A percentile compares a stretch with the other conserved stretches of the same genome.
Conservation (phyloP, 2,797 vertebrate genomes). For the Echiichthys vipera region DNA sequence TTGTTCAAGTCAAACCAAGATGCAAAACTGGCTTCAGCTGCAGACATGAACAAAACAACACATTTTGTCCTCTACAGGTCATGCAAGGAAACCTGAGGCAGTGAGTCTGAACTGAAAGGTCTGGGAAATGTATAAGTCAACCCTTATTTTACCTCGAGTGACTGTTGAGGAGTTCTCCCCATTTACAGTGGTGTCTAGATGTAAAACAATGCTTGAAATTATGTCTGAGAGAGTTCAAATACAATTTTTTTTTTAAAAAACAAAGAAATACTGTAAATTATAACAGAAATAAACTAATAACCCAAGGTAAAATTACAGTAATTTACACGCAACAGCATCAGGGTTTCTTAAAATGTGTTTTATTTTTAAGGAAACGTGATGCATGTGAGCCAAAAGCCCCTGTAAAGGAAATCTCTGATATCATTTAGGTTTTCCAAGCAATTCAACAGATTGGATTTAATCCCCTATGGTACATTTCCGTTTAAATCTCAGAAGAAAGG, state of each 20-base stretch:
- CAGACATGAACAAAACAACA: constrained; percentile 10
- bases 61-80: constrained; percentile 1
- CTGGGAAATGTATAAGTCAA: not conserved
- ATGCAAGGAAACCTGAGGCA: not conserved
- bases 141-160: too few relatives aligned
- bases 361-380: not conserved
- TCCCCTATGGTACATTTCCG: not conserved
- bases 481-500: constrained; percentile 31
- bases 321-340: not conserved
- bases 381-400: not conserved
- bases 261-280: too few relatives aligned
- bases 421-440: constrained; percentile 2
- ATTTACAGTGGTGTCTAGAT: too few relatives aligned
- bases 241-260: too few relatives aligned
- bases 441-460: not conserved
- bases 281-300: too few relatives aligned
- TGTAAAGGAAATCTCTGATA: not conserved
- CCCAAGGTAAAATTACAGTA: too few relatives aligned
- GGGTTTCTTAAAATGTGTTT: not conserved
- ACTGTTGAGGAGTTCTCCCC: too few relatives aligned
- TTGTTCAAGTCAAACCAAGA: constrained; percentile 71
- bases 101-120: not conserved
- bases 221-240: too few relatives aligned
- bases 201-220: too few relatives aligned
- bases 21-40: constrained; percentile 73